Conservation (phyloP, 2,113 vertebrate genomes). For the Boulengerochromis microlepis region DNA sequence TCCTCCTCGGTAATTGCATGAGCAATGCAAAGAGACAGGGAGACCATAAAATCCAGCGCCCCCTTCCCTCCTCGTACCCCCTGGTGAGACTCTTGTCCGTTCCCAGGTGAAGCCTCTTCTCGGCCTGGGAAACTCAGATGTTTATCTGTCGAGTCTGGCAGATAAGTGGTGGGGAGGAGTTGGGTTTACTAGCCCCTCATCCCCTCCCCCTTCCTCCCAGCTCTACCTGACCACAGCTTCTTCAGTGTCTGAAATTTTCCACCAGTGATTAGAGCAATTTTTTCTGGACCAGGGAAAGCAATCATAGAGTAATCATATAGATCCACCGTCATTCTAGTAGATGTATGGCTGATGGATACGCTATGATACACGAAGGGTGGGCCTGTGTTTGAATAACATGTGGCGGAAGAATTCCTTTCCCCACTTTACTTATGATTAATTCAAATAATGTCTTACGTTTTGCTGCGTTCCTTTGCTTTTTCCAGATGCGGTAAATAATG, state of each 20-base stretch:
- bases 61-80: not conserved
- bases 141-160: constrained; percentile 52
- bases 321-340: constrained; percentile 10
- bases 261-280: constrained; percentile 10
- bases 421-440: not conserved
- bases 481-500: not conserved
- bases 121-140: constrained; percentile 51
- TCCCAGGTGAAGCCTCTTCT: constrained; percentile 52
- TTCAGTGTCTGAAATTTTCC: constrained; percentile 16
- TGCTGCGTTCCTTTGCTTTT: not conserved
- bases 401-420: not conserved
- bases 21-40: constrained; percentile 27
- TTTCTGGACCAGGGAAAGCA: constrained; percentile 19
- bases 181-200: not conserved
- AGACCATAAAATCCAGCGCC: constrained; percentile 29
- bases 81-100: constrained; percentile 31
- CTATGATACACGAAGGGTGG: not conserved
- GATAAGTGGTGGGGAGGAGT: constrained; percentile 32
- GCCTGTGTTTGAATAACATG: not conserved
- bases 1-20: constrained; percentile 38
- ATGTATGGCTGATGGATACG: not conserved
- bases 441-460: not conserved
- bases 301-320: constrained; percentile 28
- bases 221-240: constrained; percentile 38
- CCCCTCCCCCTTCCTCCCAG: not conserved